Evolutionary conservation across 2,888 invertebrate species (phyloP).

Genomic region (Drepanosiphum platanoidis): DNA sequence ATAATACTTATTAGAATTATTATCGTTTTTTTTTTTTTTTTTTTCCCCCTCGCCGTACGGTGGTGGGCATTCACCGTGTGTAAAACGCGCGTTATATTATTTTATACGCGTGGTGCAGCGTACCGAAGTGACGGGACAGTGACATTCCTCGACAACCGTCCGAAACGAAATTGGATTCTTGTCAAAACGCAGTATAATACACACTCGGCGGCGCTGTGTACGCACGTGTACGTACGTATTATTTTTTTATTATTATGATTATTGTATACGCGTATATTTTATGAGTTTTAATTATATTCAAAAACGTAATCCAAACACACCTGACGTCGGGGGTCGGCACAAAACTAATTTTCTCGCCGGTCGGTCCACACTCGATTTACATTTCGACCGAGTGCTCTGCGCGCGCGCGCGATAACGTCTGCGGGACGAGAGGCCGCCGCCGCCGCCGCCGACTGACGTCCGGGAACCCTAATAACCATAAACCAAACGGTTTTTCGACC

Average conservation of each 20-base stretch:
- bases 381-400: conserved; percentile 3
- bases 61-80: not conserved
- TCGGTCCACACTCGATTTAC: conserved; percentile 22
- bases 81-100: not conserved
- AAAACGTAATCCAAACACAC: conserved; percentile 51
- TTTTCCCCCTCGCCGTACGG: too few species aligned
- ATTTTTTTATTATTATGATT: conserved; percentile 30
- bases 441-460: conserved; percentile 41
- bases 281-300: conserved; percentile 58
- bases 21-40: too few species aligned
- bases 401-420: conserved; percentile 28
- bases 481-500: conserved; percentile 27
- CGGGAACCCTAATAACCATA: conserved; percentile 38
- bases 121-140: conserved; percentile 39
- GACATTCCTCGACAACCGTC: conserved; percentile 35
- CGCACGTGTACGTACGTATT: not conserved
- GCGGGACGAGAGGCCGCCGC: conserved; percentile 20
- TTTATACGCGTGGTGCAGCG: not conserved
- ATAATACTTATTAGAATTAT: conserved; percentile 42
- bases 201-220: not conserved
- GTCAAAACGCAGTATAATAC: conserved; percentile 47
- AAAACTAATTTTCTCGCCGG: conserved; percentile 51
- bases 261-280: conserved; percentile 32
- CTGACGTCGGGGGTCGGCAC: conserved; percentile 22
- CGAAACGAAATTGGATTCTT: conserved; percentile 57